Conservation (phyloP, 92 coral and sea anemone species). For the Porites evermanni region DNA sequence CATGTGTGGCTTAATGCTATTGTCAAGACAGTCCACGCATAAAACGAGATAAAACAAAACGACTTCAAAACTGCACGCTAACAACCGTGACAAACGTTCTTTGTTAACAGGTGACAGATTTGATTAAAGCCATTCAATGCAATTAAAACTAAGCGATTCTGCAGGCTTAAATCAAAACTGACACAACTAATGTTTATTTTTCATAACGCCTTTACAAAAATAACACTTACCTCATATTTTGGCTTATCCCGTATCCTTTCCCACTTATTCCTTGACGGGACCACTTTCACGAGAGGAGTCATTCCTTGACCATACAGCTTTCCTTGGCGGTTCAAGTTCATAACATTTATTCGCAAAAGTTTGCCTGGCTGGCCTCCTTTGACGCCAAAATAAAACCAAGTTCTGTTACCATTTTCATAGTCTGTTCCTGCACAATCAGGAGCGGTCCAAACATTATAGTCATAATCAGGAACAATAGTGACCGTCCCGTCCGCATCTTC, state of each 20-base stretch:
- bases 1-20: neutral
- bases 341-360: conserved; percentile 79
- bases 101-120: neutral
- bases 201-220: neutral
- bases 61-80: neutral
- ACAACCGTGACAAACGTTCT: neutral
- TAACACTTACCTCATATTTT: conserved; percentile 78
- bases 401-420: conserved; percentile 88
- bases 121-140: neutral
- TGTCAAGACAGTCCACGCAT: conserved; percentile 3
- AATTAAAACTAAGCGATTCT: neutral
- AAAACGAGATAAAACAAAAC: neutral
- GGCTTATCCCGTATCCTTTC: conserved; percentile 97
- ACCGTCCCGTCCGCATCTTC: conserved; percentile 53
- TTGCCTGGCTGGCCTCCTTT: conserved; percentile 90
- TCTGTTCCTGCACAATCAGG: conserved; percentile 96
- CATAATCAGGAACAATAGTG: conserved; percentile 77
- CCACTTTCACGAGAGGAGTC: conserved; percentile 88
- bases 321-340: conserved; percentile 98
- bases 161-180: neutral
- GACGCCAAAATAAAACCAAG: conserved; percentile 98
- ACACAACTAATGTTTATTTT: neutral
- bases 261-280: conserved; percentile 90
- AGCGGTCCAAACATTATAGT: conserved; percentile 94
- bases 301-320: conserved; percentile 93